Evolutionary conservation across 1,140 invertebrate genomes (phyloP), one percentile per base, ranked within the genome.

Genomic region (Daktulosphaira vitifoliae): DNA sequence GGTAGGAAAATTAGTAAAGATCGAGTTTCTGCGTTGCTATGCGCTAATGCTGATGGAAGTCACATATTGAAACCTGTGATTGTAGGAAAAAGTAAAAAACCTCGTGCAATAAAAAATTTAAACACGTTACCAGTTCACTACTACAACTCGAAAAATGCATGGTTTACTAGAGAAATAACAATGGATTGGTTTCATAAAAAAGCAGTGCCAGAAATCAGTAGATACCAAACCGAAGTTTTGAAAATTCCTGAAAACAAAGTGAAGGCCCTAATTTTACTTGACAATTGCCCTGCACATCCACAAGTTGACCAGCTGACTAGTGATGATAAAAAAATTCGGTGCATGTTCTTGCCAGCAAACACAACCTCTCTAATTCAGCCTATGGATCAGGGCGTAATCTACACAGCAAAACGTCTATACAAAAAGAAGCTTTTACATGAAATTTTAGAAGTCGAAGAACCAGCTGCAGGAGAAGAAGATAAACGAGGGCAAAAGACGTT

Each of bases 241-340:
- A 38, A 38, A 38, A 53, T 38, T 53, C 51, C 20, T 37, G 18
- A 53, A 13, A 3, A 37, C 26, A 15, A 25, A 23, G 49, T 25
- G 25, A 23, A 50, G 15, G 20, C 25, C 22, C 20, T 26, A 62
- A 59, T 16, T 52, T 52, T 52, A 23, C 51, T 37, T 18, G 25
- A 13, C 39, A 44, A 16, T 53, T 66, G 59, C 22, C 48, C 15
- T 6, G 78, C 9, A 69, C 79, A 53, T 68, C 79, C 65, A 48
- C 77, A 11, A 77, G 79, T 69, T 79, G 78, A 69, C 75, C 73
- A 76, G 79, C 72, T 69, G 70, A 59, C 67, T 68, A 26, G 66
- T 65, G 39, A 70, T 73, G 66, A 38, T 70, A 49, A 66, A n/a
- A n/a, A n/a, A n/a, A n/a, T n/a, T 48, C 15, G 20, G 20, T 18